Evolutionary conservation across 2,113 vertebrate species (phyloP).

Genomic region (Tautogolabrus adspersus): DNA sequence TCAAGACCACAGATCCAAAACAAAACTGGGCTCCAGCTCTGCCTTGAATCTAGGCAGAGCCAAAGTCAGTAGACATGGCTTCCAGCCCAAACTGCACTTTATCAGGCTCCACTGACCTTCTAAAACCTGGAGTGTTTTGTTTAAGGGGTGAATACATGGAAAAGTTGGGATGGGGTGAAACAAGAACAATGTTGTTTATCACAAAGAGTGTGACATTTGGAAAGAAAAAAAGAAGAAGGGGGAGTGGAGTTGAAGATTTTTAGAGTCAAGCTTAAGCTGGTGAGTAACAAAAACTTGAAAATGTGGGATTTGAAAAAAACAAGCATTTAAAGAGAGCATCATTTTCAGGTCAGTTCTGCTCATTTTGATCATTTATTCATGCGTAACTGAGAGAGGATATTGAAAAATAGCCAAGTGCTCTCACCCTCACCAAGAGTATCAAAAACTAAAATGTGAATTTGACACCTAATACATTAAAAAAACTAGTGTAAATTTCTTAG

Average conservation of each 20-base stretch:
- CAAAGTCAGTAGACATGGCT: slow-evolving; percentile 40
- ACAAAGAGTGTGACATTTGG: slow-evolving; percentile 36
- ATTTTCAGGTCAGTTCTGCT: not conserved
- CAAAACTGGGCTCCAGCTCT: slow-evolving; percentile 37
- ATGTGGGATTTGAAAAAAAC: no score
- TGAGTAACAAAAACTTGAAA: not conserved
- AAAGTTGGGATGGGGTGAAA: slow-evolving; percentile 5
- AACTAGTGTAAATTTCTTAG: not conserved
- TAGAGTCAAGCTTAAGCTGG: not conserved
- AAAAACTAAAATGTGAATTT: slow-evolving; percentile 8
- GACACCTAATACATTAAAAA: not conserved
- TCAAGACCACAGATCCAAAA: slow-evolving; percentile 39
- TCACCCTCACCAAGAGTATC: not conserved
- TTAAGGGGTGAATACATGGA: slow-evolving; percentile 14
- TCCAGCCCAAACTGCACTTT: slow-evolving; percentile 56
- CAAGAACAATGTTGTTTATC: slow-evolving; percentile 4
- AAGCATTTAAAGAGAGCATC: no score
- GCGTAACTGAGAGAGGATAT: not conserved
- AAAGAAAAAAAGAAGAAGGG: not conserved
- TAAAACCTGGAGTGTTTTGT: slow-evolving; percentile 28
- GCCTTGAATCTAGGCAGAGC: slow-evolving; percentile 28
- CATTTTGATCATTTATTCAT: slow-evolving; percentile 7
- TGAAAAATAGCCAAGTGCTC: not conserved
- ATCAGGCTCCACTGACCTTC: slow-evolving; percentile 61
- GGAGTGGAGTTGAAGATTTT: not conserved